Evolutionary conservation across 2,113 vertebrate species (phyloP), one percentile per base, ranked within the genome.

Genomic region (Etia nguti): DNA sequence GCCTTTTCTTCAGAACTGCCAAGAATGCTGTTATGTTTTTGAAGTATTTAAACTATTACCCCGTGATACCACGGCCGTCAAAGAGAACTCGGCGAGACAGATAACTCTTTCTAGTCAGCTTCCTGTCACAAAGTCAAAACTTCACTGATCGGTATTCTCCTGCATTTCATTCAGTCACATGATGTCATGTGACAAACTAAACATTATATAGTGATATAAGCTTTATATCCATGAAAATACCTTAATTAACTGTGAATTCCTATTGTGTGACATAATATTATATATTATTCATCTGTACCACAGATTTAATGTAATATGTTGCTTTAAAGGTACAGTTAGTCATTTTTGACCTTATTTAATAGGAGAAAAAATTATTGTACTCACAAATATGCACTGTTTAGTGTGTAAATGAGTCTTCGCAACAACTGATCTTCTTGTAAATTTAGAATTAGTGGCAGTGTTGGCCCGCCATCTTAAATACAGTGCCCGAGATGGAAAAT

Each of bases 1-100:
- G 22, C 20, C 29, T 60, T 86, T 50, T 85, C 73, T 83, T 41
- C 34, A 56, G 34, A 65, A 29, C 48, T n/a, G 26, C 18, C 52
- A 70, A 73, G 90, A 93, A 93, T 93, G 88, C 57, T 94, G 88
- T 93, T 94, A 10, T 93, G 89, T 56, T 92, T 92, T 54, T 12
- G 22, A 79, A 80, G 89, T 94, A 94, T 95, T 86, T 48, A 1
- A 93, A 80, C 54, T 68, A 88, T 92, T 55, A 18, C 26, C 75
- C 50, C 83, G 31, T 50, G 13, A 87, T 80, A 86, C 43, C 81
- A 62, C 36, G 38, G 54, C 86, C 38, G 68, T 82, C 79, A 46
- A 73, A 83, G 46, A 73, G 46, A 83, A 82, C 79, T 82, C 5
- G 18, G 8, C 38, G 12, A 7, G 36, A 52, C 43, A 43, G n/a